Evolutionary conservation across 2,113 vertebrate species (phyloP), one percentile per base, ranked within the genome.

Genomic region (Irena cyanogastra): DNA sequence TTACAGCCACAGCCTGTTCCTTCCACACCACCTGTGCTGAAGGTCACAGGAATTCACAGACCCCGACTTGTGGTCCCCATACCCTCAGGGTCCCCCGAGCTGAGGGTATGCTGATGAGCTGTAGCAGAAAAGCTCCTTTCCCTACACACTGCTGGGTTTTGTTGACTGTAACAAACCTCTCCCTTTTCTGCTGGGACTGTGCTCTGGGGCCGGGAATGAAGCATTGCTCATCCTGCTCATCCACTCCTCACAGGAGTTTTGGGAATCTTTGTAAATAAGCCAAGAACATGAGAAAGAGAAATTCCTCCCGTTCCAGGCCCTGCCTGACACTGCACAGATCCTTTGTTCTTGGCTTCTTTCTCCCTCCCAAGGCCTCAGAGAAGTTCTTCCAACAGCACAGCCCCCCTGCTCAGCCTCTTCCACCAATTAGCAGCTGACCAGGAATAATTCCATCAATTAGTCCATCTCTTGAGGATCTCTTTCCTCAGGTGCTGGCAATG

Each of bases 251-350:
- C 22, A 37, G 89, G 87, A 94, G 87, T 94, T 96, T 95, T 52
- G 93, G 94, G 87, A 94, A 89, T 95, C 87, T 64, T 71, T 94
- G 94, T 89, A 68, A 95, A 87, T 84, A 79, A 93, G 81, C 95
- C 96, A 89, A 93, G 94, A 89, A 76, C 83, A 93, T 2, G 41
- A 93, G 89, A 91, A 96, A 92, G 6, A 87, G 74, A 71, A 95
- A 95, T 95, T 94, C 93, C 77, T 94, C 56, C 86, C 8, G 1
- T 70, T 59, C 90, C 94, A 82, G 82, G 70, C 88, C 61, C 61
- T 79, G 89, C 77, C 93, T 96, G 96, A 90, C 80, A 75, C 90
- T 94, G 83, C 85, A 60, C 90, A 94, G 71, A 94, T 70, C 90
- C 93, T 94, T 93, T 92, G 83, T 87, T 96, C 93, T 90, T 84